Conservation (phyloP, 1,140 invertebrate genomes). For the Amyelois transitella region DNA sequence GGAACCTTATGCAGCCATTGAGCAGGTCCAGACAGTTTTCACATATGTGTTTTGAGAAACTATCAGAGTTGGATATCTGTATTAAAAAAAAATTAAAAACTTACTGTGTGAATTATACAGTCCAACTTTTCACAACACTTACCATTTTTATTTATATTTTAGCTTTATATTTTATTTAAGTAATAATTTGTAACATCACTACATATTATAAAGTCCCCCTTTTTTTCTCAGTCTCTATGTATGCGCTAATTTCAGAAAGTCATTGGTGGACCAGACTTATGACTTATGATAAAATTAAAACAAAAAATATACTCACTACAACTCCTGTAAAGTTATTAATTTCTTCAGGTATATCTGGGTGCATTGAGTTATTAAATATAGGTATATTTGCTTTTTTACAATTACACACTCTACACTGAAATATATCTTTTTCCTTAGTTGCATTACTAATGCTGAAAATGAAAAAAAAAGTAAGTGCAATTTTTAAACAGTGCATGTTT, state of each 20-base stretch:
- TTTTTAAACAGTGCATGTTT: too few relatives aligned
- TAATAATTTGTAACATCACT: too few relatives aligned
- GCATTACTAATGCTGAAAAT: constrained; percentile 15
- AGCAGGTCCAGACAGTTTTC: constrained; percentile 48
- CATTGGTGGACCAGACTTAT: too few relatives aligned
- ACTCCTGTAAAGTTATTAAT: constrained; percentile 53
- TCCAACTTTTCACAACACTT: too few relatives aligned
- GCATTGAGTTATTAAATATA: constrained; percentile 47
- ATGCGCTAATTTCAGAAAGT: too few relatives aligned
- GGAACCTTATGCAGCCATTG: constrained; percentile 56
- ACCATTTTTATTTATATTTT: too few relatives aligned
- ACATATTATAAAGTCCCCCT: too few relatives aligned
- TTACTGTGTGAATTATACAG: too few relatives aligned
- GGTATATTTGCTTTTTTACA: constrained; percentile 42
- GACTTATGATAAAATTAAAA: too few relatives aligned
- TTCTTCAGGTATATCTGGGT: constrained; percentile 51
- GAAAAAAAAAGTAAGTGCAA: too few relatives aligned
- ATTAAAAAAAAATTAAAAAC: constrained; percentile 2
- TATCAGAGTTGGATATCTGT: constrained; percentile 45
- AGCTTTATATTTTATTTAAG: too few relatives aligned
- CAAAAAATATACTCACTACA: constrained; percentile 37
- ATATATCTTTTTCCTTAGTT: constrained; percentile 15
- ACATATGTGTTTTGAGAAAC: constrained; percentile 50
- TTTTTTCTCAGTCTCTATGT: too few relatives aligned
- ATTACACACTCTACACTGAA: constrained; percentile 51